Conservation (phyloP, 2,797 vertebrate species). For the Mycteria americana region DNA sequence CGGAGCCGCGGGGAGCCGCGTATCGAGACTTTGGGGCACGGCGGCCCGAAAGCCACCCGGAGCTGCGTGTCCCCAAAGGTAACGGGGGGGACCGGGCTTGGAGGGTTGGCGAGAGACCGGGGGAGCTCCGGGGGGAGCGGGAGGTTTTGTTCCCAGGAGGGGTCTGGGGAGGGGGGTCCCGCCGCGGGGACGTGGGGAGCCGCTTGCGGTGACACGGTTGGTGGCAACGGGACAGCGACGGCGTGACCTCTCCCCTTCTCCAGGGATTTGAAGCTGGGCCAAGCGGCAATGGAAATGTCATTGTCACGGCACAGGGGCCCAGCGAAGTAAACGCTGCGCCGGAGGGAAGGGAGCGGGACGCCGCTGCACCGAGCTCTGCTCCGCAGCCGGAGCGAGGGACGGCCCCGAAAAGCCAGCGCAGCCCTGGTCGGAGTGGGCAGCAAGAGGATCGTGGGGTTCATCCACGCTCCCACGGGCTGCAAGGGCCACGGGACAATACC, state of each 20-base stretch:
- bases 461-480: neutral
- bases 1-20: neutral
- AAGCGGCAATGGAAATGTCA: neutral
- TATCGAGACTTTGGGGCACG: neutral
- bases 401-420: neutral
- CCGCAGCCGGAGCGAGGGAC: neutral
- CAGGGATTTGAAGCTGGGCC: slow-evolving; percentile 48
- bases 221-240: neutral
- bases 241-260: slow-evolving; percentile 13
- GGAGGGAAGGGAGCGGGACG: neutral
- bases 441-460: neutral
- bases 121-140: neutral
- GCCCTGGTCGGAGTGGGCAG: neutral
- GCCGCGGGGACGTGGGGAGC: neutral
- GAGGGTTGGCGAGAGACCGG: neutral
- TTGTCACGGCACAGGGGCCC: neutral
- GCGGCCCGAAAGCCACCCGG: neutral
- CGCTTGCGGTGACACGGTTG: neutral
- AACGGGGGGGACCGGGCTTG: neutral
- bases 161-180: neutral
- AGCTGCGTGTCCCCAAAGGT: neutral
- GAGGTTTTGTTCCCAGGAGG: neutral
- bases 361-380: neutral
- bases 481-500: neutral
- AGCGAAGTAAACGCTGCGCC: neutral